Base-by-base conservation (phyloP, 2,113 vertebrate species). In the Gasterosteus aculeatus region DNA sequence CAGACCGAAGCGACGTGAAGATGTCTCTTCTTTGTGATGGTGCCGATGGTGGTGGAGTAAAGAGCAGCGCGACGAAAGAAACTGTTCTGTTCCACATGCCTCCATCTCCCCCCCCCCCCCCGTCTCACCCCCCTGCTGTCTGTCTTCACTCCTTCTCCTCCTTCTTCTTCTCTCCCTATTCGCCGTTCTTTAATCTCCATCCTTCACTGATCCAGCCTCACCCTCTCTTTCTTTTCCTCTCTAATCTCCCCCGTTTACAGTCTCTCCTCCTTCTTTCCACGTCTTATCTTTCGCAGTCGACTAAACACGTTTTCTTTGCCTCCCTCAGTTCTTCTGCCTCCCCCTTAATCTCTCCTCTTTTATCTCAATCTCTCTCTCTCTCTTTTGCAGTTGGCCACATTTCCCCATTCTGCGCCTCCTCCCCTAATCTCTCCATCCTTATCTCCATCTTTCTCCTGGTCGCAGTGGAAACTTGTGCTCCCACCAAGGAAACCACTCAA, bases 261-360 rank as follows among this genome's bases (percentile, higher is more conserved):
- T 82, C 78, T 74, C 78, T 76, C 22, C 22, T 26, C 22, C 22
- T 26, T 26, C 22, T 26, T 26, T 26, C 22, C 72, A 60, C 56
- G 72, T 72, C 66, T 90, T 86, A 91, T 91, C 89, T 79, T 81
- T 87, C 85, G 89, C 87, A 90, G 88, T 89, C 79, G 87, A 88
- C 89, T 85, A 81, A 90, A 87, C 87, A 72, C 85, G 68, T 86
- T 92, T 82, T 85, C 77, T 74, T 78, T 18, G 71, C 75, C 74
- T 87, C 76, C 72, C 73, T 83, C 74, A 68, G 62, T 82, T 87
- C 85, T 77, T 77, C 56, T 62, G 47, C 66, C 70, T 69, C 12
- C 10, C 22, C 53, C 38, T n/a, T 79, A 85, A 91, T 92, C 91
- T 83, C 59, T 35, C 60, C 57, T 82, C 87, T 82, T 89, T 92